Evolutionary conservation across 2,797 vertebrate genomes (phyloP).

Genomic region (Prunella strophiata): DNA sequence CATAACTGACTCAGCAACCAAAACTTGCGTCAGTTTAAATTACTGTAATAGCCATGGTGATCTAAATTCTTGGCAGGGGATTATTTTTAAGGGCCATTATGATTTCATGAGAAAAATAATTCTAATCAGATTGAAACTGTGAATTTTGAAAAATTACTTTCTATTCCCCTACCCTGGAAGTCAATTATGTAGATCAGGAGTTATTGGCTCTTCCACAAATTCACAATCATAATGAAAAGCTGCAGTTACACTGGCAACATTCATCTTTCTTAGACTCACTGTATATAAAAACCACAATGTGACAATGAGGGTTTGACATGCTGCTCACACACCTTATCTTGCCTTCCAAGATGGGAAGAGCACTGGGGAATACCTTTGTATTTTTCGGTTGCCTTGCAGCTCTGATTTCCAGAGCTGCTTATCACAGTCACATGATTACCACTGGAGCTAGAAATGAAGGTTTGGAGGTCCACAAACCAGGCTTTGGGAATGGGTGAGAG

Average conservation of each 20-base stretch:
- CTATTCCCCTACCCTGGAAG: background rate
- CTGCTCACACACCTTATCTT: background rate
- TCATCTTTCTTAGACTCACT: background rate
- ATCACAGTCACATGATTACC: background rate
- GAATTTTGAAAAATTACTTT: background rate
- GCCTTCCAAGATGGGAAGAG: background rate
- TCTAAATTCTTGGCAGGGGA: background rate
- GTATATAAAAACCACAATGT: background rate
- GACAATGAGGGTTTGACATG: background rate
- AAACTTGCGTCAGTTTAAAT: background rate
- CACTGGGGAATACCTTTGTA: background rate
- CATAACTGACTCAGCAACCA: constrained; percentile 1
- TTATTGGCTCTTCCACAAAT: background rate
- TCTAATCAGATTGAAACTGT: background rate
- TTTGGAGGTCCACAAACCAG: background rate
- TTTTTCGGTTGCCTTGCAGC: background rate
- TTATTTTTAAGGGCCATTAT: constrained; percentile 13
- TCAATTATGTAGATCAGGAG: background rate
- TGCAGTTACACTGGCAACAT: background rate
- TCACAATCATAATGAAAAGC: background rate
- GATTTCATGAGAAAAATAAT: background rate
- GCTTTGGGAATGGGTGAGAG: background rate
- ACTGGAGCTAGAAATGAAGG: background rate
- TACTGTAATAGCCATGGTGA: background rate
- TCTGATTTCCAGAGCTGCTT: background rate